These are phyloP conservation scores for Pluvianellus socialis DNA, from an alignment of 2,113 vertebrate species.

Conservation along the genomic window DNA sequence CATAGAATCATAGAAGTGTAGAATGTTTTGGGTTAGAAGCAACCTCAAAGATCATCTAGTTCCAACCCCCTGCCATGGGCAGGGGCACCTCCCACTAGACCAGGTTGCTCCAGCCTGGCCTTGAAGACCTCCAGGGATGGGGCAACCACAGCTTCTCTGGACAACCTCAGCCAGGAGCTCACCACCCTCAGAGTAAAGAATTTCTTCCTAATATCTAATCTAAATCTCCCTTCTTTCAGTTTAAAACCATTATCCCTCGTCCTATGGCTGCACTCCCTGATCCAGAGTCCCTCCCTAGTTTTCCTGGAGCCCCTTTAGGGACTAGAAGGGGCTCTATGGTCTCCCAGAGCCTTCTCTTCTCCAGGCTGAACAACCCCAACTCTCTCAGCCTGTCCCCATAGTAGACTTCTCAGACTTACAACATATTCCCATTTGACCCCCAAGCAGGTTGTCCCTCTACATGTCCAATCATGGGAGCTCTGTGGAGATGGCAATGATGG, in stretches of 20 bases:
- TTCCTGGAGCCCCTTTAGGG: neutral
- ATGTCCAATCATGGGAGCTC: neutral
- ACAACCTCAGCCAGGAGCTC: neutral
- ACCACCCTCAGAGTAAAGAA: neutral
- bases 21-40: neutral
- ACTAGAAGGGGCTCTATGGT: neutral
- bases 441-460: neutral
- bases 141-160: neutral
- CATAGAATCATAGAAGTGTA: neutral
- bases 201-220: neutral
- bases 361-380: neutral
- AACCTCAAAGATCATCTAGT: neutral
- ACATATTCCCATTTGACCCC: rapidly evolving
- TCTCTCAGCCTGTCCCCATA: neutral
- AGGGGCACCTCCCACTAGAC: neutral
- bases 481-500: no score
- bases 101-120: neutral
- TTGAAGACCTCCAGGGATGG: neutral
- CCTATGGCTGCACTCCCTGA: neutral
- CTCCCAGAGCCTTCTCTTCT: neutral
- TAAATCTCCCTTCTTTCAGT: neutral
- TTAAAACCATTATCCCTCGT: neutral
- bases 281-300: neutral
- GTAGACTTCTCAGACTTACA: neutral
- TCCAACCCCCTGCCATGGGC: neutral